Conservation (phyloP, 2,113 vertebrate species). For the Orthonyx spaldingii region DNA sequence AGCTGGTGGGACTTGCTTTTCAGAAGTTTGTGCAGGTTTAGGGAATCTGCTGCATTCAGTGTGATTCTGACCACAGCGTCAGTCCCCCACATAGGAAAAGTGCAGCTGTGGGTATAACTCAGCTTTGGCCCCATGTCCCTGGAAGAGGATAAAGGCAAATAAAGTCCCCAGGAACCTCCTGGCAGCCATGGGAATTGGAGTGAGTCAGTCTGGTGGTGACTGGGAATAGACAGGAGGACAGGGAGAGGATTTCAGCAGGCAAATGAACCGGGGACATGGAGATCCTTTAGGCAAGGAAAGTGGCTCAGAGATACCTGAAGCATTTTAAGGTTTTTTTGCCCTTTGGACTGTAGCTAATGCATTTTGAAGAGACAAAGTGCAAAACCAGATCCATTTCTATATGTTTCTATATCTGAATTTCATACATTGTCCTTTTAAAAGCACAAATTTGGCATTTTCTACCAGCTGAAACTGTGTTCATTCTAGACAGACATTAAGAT, state of each 20-base stretch:
- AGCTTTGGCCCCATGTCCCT: rapidly evolving
- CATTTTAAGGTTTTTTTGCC: background rate
- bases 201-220: background rate
- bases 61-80: background rate
- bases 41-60: rapidly evolving
- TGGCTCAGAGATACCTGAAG: background rate
- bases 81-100: rapidly evolving
- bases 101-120: background rate
- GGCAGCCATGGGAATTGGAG: background rate
- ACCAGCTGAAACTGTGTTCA: background rate
- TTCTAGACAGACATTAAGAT: background rate
- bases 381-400: background rate
- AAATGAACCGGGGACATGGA: rapidly evolving
- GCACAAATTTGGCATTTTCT: background rate
- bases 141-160: background rate
- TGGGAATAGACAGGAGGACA: background rate
- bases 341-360: background rate
- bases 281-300: background rate
- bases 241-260: background rate
- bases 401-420: background rate
- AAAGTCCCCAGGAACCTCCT: background rate
- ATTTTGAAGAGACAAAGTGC: background rate
- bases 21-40: background rate
- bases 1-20: background rate
- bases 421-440: background rate